Evolutionary conservation across 2,113 vertebrate genomes (phyloP).

Genomic region (Sisor rabdophorus): DNA sequence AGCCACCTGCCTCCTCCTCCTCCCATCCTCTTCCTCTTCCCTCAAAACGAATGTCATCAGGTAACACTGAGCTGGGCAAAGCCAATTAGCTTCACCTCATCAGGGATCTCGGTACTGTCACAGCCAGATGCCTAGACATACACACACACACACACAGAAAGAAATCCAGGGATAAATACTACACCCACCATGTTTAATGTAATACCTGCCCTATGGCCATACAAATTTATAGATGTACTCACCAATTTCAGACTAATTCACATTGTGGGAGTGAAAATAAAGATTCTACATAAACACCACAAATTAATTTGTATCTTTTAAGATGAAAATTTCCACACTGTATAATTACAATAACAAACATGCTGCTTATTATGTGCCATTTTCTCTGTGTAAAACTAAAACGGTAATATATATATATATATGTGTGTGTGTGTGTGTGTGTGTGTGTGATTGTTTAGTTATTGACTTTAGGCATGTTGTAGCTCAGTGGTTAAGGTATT

Average conservation of each 20-base stretch:
- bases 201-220: neutral
- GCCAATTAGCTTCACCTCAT: constrained; percentile 97
- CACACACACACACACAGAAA: constrained; percentile 28
- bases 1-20: constrained; percentile 71
- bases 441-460: too few species aligned
- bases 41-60: constrained; percentile 72
- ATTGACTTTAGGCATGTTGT: too few species aligned
- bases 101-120: constrained; percentile 87
- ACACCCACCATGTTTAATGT: neutral
- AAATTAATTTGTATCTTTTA: neutral
- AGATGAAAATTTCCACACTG: neutral
- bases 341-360: neutral
- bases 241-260: neutral
- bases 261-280: neutral
- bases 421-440: too few species aligned
- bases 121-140: constrained; percentile 81
- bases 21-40: constrained; percentile 23
- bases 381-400: too few species aligned
- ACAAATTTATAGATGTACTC: neutral
- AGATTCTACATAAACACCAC: neutral
- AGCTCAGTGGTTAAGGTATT: too few species aligned
- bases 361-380: neutral
- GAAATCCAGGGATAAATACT: neutral
- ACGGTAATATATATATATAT: too few species aligned
- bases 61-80: constrained; percentile 96